Base-by-base conservation (phyloP, 1,140 invertebrate species). In the Drosophila neocordata region DNA sequence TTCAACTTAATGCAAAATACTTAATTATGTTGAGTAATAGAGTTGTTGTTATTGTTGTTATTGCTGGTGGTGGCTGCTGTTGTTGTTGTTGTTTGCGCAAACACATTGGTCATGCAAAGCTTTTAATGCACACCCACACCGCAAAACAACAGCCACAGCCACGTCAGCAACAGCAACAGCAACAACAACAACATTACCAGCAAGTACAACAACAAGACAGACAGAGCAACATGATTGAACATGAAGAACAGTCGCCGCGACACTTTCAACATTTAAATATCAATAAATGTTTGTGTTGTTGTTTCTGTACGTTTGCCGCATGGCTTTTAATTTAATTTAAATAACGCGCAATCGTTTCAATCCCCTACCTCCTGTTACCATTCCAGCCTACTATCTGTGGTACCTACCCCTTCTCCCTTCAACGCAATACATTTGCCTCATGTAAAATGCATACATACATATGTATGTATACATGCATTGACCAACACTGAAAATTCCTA, bases 1-100 rank as follows among this genome's bases (percentile, higher is more conserved):
- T 61, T 65, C 77, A 70, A 78, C 70, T 85, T 87, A 85, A 85
- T 85, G 82, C 83, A 88, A 85, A 87, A 85, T 85, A 85, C 82
- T 85, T 85, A 85, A 85, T 85, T 85, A 85, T 85, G 82, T 85
- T 85, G 82, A 85, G 87, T 85, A 85, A 85, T 85, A 87, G 82
- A 85, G 82, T 85, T 85, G 78, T 78, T 85, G 82, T 84, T 65
- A 44, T 35, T 73, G 44, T 24, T 59, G 73, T 38, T 68, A 22
- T 13, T 55, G 20, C 3, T 55, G 18, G 57, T 44, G 37, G 20
- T 60, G 58, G 58, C n/a, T 4, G 58, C n/a, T 44, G 15, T 67
- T 67, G 52, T 37, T 60, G 41, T 27, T 51, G 77, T 66, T 82
- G 78, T 80, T 82, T 80, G 67, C 53, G 74, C 82, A 82, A 87